Evolutionary conservation across 1,140 invertebrate species (phyloP).

Genomic region (Wasmannia auropunctata): DNA sequence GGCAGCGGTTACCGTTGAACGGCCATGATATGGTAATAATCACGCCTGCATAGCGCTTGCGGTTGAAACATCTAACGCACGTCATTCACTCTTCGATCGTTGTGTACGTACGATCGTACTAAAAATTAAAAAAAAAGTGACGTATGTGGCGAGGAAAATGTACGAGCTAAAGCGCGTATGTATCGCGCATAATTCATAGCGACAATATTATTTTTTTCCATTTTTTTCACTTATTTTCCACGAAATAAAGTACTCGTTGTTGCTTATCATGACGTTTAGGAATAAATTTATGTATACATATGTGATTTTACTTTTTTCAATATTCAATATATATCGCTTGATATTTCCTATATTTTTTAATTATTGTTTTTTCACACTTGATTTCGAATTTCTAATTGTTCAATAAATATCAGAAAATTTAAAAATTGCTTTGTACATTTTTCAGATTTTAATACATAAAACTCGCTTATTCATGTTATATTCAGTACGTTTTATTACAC

Average conservation of each 20-base stretch:
- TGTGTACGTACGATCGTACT: neutral
- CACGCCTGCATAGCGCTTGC: constrained; percentile 22
- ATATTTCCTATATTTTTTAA: neutral
- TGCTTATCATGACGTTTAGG: neutral
- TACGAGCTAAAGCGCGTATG: neutral
- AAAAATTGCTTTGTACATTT: neutral
- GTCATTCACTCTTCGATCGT: constrained; percentile 48
- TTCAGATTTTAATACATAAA: neutral
- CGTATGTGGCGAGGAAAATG: neutral
- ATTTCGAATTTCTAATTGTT: neutral
- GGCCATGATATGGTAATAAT: constrained; percentile 46
- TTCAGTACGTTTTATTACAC: constrained; percentile 12
- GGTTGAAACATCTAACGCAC: constrained; percentile 51
- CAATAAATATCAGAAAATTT: neutral
- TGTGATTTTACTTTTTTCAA: neutral
- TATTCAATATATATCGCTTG: neutral
- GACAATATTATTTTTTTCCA: neutral
- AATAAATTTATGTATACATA: neutral
- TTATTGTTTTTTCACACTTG: neutral
- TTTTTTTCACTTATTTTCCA: neutral
- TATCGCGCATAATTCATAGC: neutral
- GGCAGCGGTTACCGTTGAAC: neutral
- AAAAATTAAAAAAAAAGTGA: constrained; percentile 44
- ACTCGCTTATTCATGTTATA: neutral
- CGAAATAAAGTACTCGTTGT: neutral